These are phyloP conservation scores for Hipparchia sbordonii DNA, from an alignment of 2,888 invertebrate species.

Conservation along the genomic window DNA sequence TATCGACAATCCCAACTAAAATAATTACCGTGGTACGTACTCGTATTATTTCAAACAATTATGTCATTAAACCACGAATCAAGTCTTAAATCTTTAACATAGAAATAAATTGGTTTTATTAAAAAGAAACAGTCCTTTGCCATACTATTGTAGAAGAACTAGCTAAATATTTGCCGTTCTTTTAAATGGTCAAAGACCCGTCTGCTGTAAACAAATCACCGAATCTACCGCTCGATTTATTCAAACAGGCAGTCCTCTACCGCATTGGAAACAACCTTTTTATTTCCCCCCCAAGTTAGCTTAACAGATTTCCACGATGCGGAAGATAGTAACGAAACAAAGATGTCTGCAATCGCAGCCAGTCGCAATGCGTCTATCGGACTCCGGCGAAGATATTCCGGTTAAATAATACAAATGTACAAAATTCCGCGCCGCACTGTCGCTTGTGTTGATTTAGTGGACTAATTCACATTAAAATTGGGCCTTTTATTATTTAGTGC, in stretches of 20 bases:
- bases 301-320: constrained; percentile 41
- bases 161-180: too few species aligned
- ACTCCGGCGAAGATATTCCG: constrained; percentile 36
- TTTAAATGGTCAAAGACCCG: background rate
- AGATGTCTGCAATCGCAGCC: constrained; percentile 40
- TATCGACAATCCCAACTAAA: too few species aligned
- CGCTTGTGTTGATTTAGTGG: constrained; percentile 32
- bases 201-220: background rate
- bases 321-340: constrained; percentile 41
- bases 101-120: too few species aligned
- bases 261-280: constrained; percentile 4
- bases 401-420: constrained; percentile 30
- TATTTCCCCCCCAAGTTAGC: constrained; percentile 17
- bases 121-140: too few species aligned
- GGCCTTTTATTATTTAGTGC: constrained; percentile 24
- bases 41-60: too few species aligned
- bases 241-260: constrained; percentile 6
- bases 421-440: constrained; percentile 22
- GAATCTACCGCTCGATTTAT: background rate
- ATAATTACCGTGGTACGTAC: too few species aligned
- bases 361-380: constrained; percentile 43
- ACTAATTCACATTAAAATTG: constrained; percentile 38
- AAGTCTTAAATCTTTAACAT: too few species aligned
- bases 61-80: too few species aligned
- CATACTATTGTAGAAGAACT: too few species aligned